Evolutionary conservation across 2,113 vertebrate species (phyloP).

Genomic region (Indri indri): DNA sequence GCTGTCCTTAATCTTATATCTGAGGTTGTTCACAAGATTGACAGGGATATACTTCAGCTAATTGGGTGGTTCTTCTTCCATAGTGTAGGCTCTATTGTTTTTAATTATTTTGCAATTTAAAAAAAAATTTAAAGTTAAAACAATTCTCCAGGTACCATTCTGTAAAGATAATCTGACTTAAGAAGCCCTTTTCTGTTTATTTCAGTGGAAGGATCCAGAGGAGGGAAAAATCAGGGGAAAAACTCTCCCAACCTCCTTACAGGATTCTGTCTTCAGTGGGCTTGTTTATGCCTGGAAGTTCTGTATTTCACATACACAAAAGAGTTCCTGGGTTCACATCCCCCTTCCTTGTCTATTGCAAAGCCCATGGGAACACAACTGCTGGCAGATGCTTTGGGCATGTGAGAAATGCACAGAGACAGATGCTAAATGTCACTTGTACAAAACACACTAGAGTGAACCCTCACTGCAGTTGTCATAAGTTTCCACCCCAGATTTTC

Average conservation of each 20-base stretch:
- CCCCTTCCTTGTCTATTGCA: neutral
- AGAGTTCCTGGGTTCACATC: neutral
- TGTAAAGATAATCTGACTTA: neutral
- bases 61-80: neutral
- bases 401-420: neutral
- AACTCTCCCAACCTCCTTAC: neutral
- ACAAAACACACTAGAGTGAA: neutral
- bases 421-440: neutral
- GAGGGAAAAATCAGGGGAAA: neutral
- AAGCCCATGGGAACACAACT: neutral
- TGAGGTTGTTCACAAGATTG: neutral
- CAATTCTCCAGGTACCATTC: neutral
- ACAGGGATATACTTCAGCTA: neutral
- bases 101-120: neutral
- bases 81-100: neutral
- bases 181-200: neutral
- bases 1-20: neutral
- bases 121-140: neutral
- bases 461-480: neutral
- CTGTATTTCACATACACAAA: neutral
- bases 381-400: neutral
- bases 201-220: neutral
- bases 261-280: neutral
- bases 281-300: neutral
- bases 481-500: slow-evolving; percentile 44